Evolutionary conservation across 2,113 vertebrate species (phyloP).

Genomic region (Psilopsiagon aymara): DNA sequence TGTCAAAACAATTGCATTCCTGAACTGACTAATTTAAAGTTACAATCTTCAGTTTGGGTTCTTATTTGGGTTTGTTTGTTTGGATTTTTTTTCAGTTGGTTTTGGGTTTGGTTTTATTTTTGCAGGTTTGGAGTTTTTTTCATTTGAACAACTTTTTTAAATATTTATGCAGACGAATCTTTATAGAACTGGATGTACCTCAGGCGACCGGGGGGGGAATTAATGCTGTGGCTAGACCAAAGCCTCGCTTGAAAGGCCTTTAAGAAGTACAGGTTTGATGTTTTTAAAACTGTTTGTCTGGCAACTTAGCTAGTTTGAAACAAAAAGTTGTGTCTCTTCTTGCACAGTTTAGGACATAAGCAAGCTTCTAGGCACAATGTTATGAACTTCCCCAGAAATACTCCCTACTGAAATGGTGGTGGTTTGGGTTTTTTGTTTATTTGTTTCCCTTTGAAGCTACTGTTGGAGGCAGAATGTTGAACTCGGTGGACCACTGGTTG

Average conservation of each 20-base stretch:
- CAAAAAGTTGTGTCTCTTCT: background rate
- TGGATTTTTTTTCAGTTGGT: background rate
- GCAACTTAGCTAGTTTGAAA: background rate
- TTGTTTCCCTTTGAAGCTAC: background rate
- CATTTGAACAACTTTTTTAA: background rate
- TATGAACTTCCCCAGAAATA: background rate
- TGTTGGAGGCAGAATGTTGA: background rate
- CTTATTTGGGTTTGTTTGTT: background rate
- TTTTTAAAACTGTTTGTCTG: background rate
- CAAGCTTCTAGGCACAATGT: background rate
- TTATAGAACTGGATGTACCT: background rate
- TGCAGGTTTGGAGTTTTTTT: background rate
- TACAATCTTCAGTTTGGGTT: background rate
- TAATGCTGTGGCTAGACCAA: background rate
- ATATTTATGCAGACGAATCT: background rate
- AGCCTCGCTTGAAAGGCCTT: background rate
- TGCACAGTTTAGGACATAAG: background rate
- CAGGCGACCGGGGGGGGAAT: background rate
- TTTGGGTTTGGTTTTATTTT: background rate
- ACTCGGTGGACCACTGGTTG: background rate
- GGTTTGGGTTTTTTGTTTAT: background rate
- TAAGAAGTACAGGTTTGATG: background rate
- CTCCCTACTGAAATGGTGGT: background rate
- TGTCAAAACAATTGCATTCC: background rate
- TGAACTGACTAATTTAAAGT: background rate